phyloP scores from a whole-genome alignment of 2,113 vertebrate species.

The Cromileptes altivelis region DNA sequence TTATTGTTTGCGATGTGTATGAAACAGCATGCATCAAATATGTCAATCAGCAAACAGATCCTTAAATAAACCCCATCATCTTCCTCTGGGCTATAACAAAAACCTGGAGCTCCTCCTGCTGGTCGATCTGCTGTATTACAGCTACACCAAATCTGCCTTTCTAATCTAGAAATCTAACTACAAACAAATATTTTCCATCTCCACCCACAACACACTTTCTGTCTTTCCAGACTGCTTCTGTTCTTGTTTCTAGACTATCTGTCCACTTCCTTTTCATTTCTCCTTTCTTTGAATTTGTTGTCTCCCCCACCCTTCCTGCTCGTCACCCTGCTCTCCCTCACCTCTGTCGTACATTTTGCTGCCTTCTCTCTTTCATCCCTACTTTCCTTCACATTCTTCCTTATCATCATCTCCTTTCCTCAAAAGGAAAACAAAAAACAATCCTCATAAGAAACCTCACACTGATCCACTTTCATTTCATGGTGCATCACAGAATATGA shows the following conservation, averaged over 20 bases:
- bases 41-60: background rate
- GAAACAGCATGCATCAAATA: background rate
- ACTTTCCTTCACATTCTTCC: background rate
- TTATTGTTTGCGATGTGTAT: background rate
- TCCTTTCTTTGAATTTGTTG: no score
- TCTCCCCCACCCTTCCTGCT: background rate
- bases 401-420: no score
- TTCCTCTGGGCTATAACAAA: background rate
- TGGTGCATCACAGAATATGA: background rate
- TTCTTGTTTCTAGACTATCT: no score
- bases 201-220: background rate
- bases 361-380: background rate
- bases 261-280: no score
- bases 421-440: background rate
- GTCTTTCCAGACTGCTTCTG: no score
- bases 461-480: background rate
- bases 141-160: background rate
- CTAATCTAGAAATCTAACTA: background rate
- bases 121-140: background rate
- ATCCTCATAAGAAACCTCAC: background rate
- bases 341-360: background rate
- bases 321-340: background rate
- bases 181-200: background rate
- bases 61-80: slow-evolving; percentile 10
- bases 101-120: slow-evolving; percentile 41